These are phyloP conservation scores for Craseonycteris thonglongyai DNA, from an alignment of 2,113 vertebrate species.

Conservation along the genomic window DNA sequence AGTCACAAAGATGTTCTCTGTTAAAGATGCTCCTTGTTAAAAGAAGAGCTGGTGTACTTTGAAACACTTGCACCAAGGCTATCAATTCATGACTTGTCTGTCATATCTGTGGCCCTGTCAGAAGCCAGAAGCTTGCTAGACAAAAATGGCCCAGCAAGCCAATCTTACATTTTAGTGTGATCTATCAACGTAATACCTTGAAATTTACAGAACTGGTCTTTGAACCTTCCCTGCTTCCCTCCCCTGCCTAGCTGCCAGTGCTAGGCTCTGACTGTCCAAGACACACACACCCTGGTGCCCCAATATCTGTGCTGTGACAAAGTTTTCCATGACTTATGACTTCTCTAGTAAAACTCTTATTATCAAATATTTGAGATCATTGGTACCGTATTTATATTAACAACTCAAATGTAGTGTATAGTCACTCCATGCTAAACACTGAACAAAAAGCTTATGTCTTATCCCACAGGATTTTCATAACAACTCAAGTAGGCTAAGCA, in stretches of 20 bases:
- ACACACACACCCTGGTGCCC: neutral
- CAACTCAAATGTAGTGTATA: neutral
- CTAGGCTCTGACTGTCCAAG: neutral
- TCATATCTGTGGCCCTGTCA: neutral
- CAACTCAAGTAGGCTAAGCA: neutral
- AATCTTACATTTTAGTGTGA: neutral
- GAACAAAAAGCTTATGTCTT: neutral
- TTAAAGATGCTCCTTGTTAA: neutral
- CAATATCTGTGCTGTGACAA: neutral
- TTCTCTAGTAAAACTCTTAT: neutral
- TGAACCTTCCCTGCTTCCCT: neutral
- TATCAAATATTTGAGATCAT: neutral
- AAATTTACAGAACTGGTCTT: neutral
- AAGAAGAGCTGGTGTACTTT: neutral
- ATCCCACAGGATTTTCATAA: neutral
- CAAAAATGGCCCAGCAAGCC: neutral
- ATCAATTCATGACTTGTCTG: neutral
- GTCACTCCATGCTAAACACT: neutral
- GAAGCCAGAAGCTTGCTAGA: neutral
- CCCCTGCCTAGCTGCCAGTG: neutral
- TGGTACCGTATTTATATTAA: neutral
- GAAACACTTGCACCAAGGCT: neutral
- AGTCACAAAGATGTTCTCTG: neutral
- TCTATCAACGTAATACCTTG: neutral
- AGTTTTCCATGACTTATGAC: neutral